A percentile compares a stretch with the other conserved stretches of the same genome.
Evolutionary conservation across 2,113 vertebrate genomes (phyloP).

Genomic region (Stigmatopora nigra): DNA sequence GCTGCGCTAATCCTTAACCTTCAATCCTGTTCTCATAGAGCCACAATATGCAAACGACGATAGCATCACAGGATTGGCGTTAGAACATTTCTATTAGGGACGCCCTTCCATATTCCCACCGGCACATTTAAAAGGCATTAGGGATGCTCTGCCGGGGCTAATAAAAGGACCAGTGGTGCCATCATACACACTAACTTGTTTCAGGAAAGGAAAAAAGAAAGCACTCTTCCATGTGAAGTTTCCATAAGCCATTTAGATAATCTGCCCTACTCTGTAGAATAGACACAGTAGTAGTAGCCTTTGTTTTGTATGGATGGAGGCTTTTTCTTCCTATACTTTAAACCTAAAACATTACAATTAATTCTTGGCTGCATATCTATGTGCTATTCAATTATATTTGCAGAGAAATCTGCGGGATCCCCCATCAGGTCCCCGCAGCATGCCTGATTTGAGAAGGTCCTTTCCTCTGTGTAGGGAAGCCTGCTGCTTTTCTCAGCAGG

Average conservation of each 20-base stretch:
- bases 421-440: constrained; percentile 10
- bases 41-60: constrained; percentile 58
- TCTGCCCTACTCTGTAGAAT: constrained; percentile 47
- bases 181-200: constrained; percentile 52
- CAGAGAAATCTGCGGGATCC: constrained; percentile 5
- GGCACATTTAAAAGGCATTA: constrained; percentile 66
- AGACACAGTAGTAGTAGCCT: constrained; percentile 28
- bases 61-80: constrained; percentile 57
- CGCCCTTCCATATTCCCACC: constrained; percentile 58
- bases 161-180: constrained; percentile 52
- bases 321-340: constrained; percentile 7
- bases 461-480: constrained; percentile 19
- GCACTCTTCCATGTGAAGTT: constrained; percentile 60
- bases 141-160: constrained; percentile 59
- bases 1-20: constrained; percentile 67
- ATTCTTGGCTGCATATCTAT: neutral
- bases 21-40: constrained; percentile 61
- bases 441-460: constrained; percentile 20
- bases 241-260: constrained; percentile 66
- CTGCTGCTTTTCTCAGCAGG: constrained; percentile 33
- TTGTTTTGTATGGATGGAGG: constrained; percentile 27
- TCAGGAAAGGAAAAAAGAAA: constrained; percentile 40
- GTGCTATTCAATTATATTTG: neutral
- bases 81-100: constrained; percentile 63
- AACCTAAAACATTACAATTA: too few relatives aligned